Evolutionary conservation across 2,888 invertebrate species (phyloP).

Genomic region (Himalopsyche tibetana): DNA sequence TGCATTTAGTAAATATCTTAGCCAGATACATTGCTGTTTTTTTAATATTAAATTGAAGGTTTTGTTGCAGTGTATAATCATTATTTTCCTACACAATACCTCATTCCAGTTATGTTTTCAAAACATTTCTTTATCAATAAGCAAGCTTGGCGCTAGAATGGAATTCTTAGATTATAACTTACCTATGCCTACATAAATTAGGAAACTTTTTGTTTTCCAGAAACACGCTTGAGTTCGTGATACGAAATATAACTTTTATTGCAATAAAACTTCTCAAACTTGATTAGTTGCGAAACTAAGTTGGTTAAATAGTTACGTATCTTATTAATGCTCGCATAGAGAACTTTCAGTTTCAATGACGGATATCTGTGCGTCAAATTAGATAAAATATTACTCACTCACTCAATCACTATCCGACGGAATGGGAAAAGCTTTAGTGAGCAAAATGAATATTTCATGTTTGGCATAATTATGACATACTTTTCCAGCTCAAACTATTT

Average conservation of each 20-base stretch:
- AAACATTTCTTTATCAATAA: not conserved
- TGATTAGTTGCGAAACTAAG: conserved; percentile 34
- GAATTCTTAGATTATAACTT: not conserved
- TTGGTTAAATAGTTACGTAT: conserved; percentile 37
- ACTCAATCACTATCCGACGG: conserved; percentile 18
- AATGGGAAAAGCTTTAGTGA: too few species aligned
- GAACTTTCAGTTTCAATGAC: conserved; percentile 4
- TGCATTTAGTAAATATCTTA: too few species aligned
- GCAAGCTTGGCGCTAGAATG: not conserved
- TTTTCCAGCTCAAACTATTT: too few species aligned
- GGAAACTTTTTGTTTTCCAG: conserved; percentile 23
- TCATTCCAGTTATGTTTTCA: not conserved
- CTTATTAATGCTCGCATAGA: conserved; percentile 4
- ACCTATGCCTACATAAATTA: conserved; percentile 31
- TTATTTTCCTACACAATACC: too few species aligned
- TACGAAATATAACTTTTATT: conserved; percentile 19
- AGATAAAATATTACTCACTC: conserved; percentile 27
- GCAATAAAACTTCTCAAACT: conserved; percentile 27
- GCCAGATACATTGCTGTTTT: too few species aligned
- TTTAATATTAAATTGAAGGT: too few species aligned
- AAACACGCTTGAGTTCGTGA: conserved; percentile 36
- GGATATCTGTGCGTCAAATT: conserved; percentile 29
- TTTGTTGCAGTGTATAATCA: too few species aligned
- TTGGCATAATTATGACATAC: too few species aligned
- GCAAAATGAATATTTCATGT: too few species aligned